Percentiles rank a stretch among this genome's conserved stretches.
Evolutionary conservation across 2,113 vertebrate species (phyloP).

Genomic region (Amblyopsis rosae): DNA sequence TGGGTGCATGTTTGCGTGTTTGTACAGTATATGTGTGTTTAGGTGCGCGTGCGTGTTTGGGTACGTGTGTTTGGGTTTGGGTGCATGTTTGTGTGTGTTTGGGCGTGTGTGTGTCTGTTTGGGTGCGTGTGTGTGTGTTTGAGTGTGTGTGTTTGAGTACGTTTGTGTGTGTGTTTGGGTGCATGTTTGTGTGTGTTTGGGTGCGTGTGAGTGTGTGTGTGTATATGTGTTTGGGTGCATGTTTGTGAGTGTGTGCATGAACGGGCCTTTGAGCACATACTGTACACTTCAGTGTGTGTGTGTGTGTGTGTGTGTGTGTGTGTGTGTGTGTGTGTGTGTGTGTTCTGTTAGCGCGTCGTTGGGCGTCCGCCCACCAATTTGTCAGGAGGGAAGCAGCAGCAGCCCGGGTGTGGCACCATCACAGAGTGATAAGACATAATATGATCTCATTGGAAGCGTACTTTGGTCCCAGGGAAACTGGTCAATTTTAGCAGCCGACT

Average conservation of each 20-base stretch:
- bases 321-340: slow-evolving; percentile 67
- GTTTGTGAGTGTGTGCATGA: slow-evolving; percentile 18
- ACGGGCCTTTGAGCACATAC: no score
- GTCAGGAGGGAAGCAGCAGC: slow-evolving; percentile 83
- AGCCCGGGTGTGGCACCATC: slow-evolving; percentile 89
- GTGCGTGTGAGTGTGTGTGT: no score
- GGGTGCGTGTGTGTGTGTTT: no score
- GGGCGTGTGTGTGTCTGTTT: no score
- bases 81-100: no score
- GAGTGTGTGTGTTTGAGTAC: no score
- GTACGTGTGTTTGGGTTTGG: slow-evolving; percentile 1
- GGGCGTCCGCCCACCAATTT: slow-evolving; percentile 73
- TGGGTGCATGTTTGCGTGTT: slow-evolving; percentile 17
- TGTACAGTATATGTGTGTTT: slow-evolving; percentile 4
- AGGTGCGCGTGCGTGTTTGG: slow-evolving; percentile 16
- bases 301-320: slow-evolving; percentile 49
- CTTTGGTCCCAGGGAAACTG: slow-evolving; percentile 86
- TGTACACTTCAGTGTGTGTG: background rate
- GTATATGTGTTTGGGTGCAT: background rate
- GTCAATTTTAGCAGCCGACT: slow-evolving; percentile 79
- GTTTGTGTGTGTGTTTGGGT: no score
- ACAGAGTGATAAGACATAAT: slow-evolving; percentile 85
- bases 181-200: no score
- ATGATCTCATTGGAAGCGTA: slow-evolving; percentile 86
- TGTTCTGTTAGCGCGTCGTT: background rate